phyloP scores from a whole-genome alignment of 2,113 vertebrate genomes.

The Caracal caracal region DNA sequence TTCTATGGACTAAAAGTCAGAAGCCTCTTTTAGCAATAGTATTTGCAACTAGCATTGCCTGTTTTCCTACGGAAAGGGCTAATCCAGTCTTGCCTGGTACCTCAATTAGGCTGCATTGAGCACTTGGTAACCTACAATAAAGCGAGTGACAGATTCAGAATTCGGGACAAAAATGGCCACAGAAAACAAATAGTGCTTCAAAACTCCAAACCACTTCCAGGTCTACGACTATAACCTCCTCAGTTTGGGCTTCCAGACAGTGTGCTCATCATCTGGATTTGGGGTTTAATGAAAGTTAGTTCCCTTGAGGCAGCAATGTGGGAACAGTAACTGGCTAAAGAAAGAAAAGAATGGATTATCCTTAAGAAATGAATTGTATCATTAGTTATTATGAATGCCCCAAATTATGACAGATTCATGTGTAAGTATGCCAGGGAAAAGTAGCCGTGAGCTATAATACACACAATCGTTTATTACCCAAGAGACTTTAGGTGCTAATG shows the following conservation, averaged over 20 bases:
- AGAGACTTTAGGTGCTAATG: constrained; percentile 77
- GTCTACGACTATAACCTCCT: constrained; percentile 34
- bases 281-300: constrained; percentile 35
- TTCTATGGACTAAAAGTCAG: background rate
- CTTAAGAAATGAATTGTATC: constrained; percentile 71
- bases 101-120: background rate
- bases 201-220: constrained; percentile 16
- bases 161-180: background rate
- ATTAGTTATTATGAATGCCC: constrained; percentile 73
- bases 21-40: background rate
- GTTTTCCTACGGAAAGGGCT: background rate
- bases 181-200: constrained; percentile 36
- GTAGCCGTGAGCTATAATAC: constrained; percentile 68
- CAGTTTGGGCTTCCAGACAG: constrained; percentile 33
- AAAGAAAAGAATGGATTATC: constrained; percentile 48
- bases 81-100: background rate
- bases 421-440: constrained; percentile 69
- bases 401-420: constrained; percentile 71
- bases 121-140: background rate
- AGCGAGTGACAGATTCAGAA: background rate
- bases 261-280: constrained; percentile 53
- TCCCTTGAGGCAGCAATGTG: constrained; percentile 33
- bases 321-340: constrained; percentile 51
- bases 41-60: background rate
- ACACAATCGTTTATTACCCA: constrained; percentile 73